Conservation (phyloP, 2,888 invertebrate species). For the Phytoseiulus persimilis region DNA sequence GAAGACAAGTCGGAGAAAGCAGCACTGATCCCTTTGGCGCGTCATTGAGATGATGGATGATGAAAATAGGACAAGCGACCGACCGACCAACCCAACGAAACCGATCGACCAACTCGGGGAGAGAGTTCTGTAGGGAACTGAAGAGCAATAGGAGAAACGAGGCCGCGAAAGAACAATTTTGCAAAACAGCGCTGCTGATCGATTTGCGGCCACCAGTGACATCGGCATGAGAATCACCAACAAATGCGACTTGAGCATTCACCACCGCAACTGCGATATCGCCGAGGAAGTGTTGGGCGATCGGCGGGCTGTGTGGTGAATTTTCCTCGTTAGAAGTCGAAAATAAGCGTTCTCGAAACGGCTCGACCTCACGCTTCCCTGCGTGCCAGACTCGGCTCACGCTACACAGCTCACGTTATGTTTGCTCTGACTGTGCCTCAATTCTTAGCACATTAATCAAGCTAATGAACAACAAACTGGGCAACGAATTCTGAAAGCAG, state of each 20-base stretch:
- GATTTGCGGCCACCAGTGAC: too few relatives aligned
- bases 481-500: not conserved
- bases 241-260: too few relatives aligned
- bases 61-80: not conserved
- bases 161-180: not conserved
- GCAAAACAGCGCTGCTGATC: not conserved
- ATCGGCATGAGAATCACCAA: too few relatives aligned
- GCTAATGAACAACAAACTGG: not conserved
- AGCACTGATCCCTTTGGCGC: not conserved
- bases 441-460: not conserved
- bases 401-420: not conserved
- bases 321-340: too few relatives aligned
- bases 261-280: too few relatives aligned
- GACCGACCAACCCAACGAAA: not conserved
- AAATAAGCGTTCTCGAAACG: not conserved
- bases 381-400: not conserved
- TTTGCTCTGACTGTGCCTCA: not conserved
- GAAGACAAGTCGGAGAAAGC: not conserved
- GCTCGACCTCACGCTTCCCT: not conserved
- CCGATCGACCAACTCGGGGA: not conserved
- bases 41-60: not conserved
- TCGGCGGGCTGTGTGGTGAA: too few relatives aligned
- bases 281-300: too few relatives aligned
- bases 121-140: not conserved
- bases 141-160: not conserved